Percentiles rank a stretch among this genome's conserved stretches.
These are phyloP conservation scores for Lynx canadensis DNA, from an alignment of 2,113 vertebrate species.

Conservation along the genomic window DNA sequence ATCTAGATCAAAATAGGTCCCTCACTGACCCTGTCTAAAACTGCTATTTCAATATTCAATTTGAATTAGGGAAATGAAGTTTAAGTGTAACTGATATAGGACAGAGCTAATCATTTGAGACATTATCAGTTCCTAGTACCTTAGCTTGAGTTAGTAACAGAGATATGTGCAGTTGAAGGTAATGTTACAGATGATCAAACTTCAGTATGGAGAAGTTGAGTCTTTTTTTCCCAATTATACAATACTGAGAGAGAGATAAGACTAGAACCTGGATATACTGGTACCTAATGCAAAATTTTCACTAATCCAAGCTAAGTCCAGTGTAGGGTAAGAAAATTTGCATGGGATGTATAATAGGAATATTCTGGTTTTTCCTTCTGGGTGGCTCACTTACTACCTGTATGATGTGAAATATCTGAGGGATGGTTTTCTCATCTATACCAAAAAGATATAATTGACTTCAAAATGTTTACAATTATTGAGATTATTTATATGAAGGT, in stretches of 20 bases:
- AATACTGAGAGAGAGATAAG: neutral
- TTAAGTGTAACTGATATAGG: neutral
- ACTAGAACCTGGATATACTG: neutral
- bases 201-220: neutral
- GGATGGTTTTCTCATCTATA: neutral
- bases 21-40: neutral
- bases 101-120: slow-evolving; percentile 27
- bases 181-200: slow-evolving; percentile 9
- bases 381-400: neutral
- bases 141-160: neutral
- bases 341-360: neutral
- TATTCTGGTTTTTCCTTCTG: neutral
- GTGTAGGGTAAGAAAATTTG: neutral
- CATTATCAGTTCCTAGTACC: neutral
- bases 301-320: neutral
- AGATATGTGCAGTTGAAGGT: neutral
- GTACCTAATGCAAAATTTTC: neutral
- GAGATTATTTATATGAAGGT: neutral
- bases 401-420: neutral
- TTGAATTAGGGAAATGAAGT: slow-evolving; percentile 46
- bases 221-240: neutral
- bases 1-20: neutral
- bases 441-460: neutral
- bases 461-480: neutral
- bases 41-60: neutral